Percentiles rank a stretch among this genome's conserved stretches.
Evolutionary conservation across 2,113 vertebrate species (phyloP).

Genomic region (Prochilodus magdalenae): DNA sequence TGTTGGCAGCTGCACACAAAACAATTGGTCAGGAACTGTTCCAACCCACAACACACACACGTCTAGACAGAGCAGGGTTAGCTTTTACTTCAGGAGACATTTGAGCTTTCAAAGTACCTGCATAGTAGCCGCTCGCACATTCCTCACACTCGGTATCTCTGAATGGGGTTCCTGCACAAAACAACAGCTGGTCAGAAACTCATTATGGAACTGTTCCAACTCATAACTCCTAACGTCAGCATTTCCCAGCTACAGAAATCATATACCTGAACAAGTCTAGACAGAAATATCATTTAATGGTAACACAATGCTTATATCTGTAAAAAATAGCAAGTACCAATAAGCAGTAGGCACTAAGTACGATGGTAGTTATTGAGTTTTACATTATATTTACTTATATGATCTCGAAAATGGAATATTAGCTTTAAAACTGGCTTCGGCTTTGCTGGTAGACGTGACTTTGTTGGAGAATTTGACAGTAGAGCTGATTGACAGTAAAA

Average conservation of each 20-base stretch:
- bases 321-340: no score
- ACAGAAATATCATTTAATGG: background rate
- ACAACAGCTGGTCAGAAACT: background rate
- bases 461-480: background rate
- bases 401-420: no score
- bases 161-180: constrained; percentile 58
- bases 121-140: constrained; percentile 60
- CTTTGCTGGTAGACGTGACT: background rate
- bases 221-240: no score
- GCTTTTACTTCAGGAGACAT: no score
- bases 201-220: background rate
- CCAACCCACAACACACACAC: no score
- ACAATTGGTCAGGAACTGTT: no score
- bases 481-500: background rate
- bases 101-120: background rate
- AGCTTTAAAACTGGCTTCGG: no score
- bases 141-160: constrained; percentile 60
- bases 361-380: no score
- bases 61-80: no score
- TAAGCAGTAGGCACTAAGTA: no score
- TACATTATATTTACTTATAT: no score
- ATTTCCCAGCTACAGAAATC: background rate
- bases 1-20: background rate
- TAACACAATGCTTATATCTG: no score
- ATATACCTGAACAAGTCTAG: background rate